A percentile compares a stretch with the other conserved stretches of the same genome.
Conservation (phyloP, 2,113 vertebrate species). For the Leptobrachium leishanense region DNA sequence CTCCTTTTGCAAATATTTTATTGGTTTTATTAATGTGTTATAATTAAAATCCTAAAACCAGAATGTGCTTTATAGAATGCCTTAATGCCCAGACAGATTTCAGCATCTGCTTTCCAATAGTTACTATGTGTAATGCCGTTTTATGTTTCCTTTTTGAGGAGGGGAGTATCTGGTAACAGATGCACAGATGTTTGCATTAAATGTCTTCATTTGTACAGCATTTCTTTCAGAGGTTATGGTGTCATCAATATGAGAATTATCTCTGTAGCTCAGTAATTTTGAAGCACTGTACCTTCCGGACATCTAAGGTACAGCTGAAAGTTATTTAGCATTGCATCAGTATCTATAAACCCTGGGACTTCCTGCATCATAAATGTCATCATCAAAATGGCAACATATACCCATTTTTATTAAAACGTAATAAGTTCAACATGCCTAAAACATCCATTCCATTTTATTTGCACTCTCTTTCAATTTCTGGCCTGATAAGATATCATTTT, state of each 20-base stretch:
- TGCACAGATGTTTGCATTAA: constrained; percentile 8
- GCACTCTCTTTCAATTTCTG: background rate
- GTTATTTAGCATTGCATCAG: constrained; percentile 24
- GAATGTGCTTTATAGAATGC: no score
- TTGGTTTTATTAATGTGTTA: no score
- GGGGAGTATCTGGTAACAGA: constrained; percentile 1
- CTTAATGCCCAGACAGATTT: background rate
- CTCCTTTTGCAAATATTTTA: no score
- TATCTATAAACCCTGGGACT: constrained; percentile 10
- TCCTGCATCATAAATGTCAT: constrained; percentile 26
- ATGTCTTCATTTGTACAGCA: background rate
- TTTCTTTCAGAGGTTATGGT: background rate
- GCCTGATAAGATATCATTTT: no score
- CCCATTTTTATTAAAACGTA: constrained; percentile 8
- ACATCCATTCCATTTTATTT: background rate
- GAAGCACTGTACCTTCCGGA: background rate
- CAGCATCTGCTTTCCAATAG: background rate
- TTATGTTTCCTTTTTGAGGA: background rate
- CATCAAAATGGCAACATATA: constrained; percentile 12
- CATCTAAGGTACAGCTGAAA: constrained; percentile 27
- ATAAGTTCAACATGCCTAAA: constrained; percentile 13
- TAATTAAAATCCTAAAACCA: no score
- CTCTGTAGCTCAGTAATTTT: background rate
- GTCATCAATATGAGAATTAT: constrained; percentile 27
- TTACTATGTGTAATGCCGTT: background rate